Evolutionary conservation across 2,797 vertebrate genomes (phyloP).

Genomic region (Ambastaia sidthimunki): DNA sequence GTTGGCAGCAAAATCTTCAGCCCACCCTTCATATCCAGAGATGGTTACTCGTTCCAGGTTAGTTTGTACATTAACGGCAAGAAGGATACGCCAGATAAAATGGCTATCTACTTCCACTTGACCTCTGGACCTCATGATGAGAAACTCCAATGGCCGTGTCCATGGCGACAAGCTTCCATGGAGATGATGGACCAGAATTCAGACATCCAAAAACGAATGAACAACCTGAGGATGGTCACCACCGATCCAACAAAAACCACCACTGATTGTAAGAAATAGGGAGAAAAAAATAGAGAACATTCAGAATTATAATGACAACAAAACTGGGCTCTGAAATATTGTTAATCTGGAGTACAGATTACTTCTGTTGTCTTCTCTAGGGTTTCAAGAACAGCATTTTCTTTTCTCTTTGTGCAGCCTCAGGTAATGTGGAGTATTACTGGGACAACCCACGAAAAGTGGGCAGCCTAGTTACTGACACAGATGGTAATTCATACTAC

Average conservation of each 20-base stretch:
- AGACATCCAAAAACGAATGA: slow-evolving; percentile 86
- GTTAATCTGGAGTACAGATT: neutral
- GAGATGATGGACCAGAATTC: slow-evolving; percentile 88
- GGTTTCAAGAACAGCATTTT: neutral
- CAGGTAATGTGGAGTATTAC: slow-evolving; percentile 56
- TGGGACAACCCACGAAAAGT: slow-evolving; percentile 88
- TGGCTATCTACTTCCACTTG: slow-evolving; percentile 79
- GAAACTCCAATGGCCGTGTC: slow-evolving; percentile 84
- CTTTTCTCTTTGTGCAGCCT: slow-evolving; percentile 53
- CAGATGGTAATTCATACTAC: slow-evolving; percentile 80
- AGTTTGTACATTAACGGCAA: slow-evolving; percentile 68
- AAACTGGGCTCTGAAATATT: neutral
- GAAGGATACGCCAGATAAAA: slow-evolving; percentile 50
- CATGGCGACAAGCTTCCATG: slow-evolving; percentile 87
- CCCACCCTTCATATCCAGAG: slow-evolving; percentile 80
- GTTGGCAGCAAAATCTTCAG: slow-evolving; percentile 70
- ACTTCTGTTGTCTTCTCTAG: neutral
- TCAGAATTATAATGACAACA: too few relatives aligned
- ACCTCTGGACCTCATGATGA: slow-evolving; percentile 85
- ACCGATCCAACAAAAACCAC: slow-evolving; percentile 78
- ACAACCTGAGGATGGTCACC: slow-evolving; percentile 84
- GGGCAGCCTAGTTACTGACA: slow-evolving; percentile 68
- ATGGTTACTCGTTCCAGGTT: slow-evolving; percentile 86
- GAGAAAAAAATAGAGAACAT: neutral
- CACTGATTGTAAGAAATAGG: slow-evolving; percentile 64